phyloP scores from a whole-genome alignment of 2,797 vertebrate species.

The Somateria mollissima region DNA sequence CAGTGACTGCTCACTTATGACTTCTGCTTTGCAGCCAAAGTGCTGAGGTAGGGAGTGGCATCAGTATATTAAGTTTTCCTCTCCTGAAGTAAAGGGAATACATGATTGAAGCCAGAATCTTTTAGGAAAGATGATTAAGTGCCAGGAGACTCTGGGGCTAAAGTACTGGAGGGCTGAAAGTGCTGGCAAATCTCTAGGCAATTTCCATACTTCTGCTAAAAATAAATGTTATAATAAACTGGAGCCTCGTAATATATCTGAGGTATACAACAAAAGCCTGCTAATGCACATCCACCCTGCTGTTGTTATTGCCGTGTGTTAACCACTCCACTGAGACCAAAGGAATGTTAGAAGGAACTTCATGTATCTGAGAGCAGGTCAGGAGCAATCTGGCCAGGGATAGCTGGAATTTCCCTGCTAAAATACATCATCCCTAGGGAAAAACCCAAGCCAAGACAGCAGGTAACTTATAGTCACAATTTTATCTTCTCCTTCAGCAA shows the following conservation, averaged over 20 bases:
- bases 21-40: constrained; percentile 32
- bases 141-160: constrained; percentile 48
- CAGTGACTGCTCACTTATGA: background rate
- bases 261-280: background rate
- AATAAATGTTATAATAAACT: constrained; percentile 34
- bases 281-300: background rate
- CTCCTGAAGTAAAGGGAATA: constrained; percentile 59
- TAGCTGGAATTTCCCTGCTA: constrained; percentile 15
- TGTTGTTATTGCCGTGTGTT: background rate
- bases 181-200: background rate
- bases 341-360: background rate
- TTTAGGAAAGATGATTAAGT: constrained; percentile 65
- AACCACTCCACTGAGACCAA: background rate
- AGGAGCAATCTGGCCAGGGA: background rate
- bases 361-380: background rate
- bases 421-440: background rate
- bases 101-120: constrained; percentile 43
- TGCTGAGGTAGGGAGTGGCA: constrained; percentile 58
- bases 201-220: constrained; percentile 62
- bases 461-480: background rate
- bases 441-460: background rate
- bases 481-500: background rate
- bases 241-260: background rate
- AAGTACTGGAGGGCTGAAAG: constrained; percentile 11
- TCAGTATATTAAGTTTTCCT: constrained; percentile 49